phyloP scores from a whole-genome alignment of 2,888 invertebrate species.

The Petrolisthes cinctipes region DNA sequence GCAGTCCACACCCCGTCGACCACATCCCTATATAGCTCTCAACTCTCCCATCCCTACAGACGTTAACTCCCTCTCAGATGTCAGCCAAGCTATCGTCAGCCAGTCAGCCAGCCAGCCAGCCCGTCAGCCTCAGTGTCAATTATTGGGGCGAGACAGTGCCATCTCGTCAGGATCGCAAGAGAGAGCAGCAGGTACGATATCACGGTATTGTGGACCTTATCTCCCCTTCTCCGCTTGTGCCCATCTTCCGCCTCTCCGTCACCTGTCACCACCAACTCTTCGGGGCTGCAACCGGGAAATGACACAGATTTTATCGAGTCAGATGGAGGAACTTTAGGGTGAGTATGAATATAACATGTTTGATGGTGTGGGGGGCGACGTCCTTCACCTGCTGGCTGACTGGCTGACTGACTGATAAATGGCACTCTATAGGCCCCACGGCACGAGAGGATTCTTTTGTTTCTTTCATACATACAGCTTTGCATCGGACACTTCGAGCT shows the following conservation, averaged over 20 bases:
- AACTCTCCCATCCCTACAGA: not conserved
- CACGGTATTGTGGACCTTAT: conserved; percentile 12
- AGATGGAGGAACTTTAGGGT: conserved; percentile 34
- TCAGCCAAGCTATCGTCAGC: conserved; percentile 24
- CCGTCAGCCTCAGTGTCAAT: conserved; percentile 47
- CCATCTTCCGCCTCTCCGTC: conserved; percentile 29
- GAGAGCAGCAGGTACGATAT: not conserved
- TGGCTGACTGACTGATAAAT: not conserved
- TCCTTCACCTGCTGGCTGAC: not conserved
- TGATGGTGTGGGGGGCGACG: conserved; percentile 15
- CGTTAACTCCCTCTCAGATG: conserved; percentile 18
- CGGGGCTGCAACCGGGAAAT: conserved; percentile 26
- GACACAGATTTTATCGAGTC: conserved; percentile 46
- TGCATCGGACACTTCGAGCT: not conserved
- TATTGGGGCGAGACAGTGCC: conserved; percentile 36
- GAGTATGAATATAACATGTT: conserved; percentile 36
- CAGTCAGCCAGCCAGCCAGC: conserved; percentile 36
- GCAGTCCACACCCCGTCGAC: not conserved
- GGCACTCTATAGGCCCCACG: not conserved
- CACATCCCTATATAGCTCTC: not conserved
- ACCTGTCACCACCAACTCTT: conserved; percentile 44
- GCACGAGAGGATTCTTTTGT: not conserved
- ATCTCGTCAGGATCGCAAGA: conserved; percentile 25
- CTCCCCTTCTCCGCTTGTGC: not conserved
- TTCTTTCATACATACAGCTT: not conserved